Percentiles rank a stretch among this genome's conserved stretches.
Conservation (phyloP, 92 coral and sea anemone species). For the Epizoanthus illoricatus region DNA sequence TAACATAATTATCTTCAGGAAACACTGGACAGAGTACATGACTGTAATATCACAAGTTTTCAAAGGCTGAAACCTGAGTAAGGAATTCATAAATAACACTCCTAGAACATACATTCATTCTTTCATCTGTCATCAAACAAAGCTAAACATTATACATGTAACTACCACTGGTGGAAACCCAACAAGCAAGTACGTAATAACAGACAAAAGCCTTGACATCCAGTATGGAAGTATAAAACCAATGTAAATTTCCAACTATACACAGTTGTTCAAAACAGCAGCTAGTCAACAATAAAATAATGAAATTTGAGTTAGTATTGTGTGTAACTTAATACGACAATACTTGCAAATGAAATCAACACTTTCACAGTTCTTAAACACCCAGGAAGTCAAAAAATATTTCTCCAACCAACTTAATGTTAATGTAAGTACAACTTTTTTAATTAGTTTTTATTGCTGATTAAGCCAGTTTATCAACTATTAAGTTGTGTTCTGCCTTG, state of each 20-base stretch:
- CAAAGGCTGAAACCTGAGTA: not conserved
- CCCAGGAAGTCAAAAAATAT: not conserved
- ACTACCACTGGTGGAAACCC: not conserved
- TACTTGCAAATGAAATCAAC: slow-evolving; percentile 9
- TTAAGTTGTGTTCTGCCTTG: no score
- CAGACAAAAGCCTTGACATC: not conserved
- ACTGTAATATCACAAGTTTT: not conserved
- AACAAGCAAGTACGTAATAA: not conserved
- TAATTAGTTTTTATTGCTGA: no score
- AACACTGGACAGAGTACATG: no score
- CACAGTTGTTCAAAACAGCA: no score
- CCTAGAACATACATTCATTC: not conserved
- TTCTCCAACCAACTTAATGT: no score
- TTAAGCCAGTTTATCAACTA: no score
- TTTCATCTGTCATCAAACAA: not conserved
- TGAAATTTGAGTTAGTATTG: slow-evolving; percentile 9
- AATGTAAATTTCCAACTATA: not conserved
- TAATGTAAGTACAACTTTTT: no score
- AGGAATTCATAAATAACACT: not conserved
- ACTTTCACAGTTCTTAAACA: not conserved
- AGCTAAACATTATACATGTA: not conserved
- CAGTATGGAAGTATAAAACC: not conserved
- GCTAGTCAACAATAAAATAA: not conserved
- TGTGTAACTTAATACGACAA: slow-evolving; percentile 14
- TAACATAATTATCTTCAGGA: no score